Evolutionary conservation across 2,113 vertebrate species (phyloP), one percentile per base, ranked within the genome.

Genomic region (Nycticryphes semicollaris): DNA sequence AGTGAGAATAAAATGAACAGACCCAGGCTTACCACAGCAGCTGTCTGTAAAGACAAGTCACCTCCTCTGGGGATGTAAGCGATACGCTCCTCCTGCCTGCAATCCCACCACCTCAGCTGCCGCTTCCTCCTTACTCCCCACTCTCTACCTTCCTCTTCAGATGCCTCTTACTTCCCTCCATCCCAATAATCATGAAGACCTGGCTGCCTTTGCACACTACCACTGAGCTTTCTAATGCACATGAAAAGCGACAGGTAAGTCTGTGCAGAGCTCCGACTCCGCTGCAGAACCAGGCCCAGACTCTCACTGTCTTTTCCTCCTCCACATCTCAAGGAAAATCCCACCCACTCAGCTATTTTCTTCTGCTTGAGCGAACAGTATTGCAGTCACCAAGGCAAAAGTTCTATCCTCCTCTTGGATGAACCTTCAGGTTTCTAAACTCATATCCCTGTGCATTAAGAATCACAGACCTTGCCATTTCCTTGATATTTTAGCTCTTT

Each of bases 291-390:
- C 57, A 74, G 48, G 48, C 3, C 3, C 54, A 75, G 76, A 57
- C 27, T 87, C 85, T 63, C 8, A 14, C 30, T 21, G 56, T 18
- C 35, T 80, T 76, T 82, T 77, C 47, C 27, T 72, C 72, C 64
- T 13, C 8, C 51, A 59, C 28, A 53, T 18, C 66, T 54, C 84
- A 72, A 59, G 37, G 75, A 48, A 93, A 94, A 92, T 87, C 90
- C 90, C 78, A 95, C 67, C 59, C 76, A 80, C 53, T 80, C 79
- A 82, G 43, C 37, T 84, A 59, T 89, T 93, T 89, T 76, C 76
- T 92, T 84, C 51, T 89, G 39, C 41, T 70, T 90, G n/a, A 79
- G 30, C 3, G 1, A 95, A 93, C 27, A 63, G 25, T 7, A 3
- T 35, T 86, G 66, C 70, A 76, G 79, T 69, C 30, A 50, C 24